Base-by-base conservation (phyloP, 2,888 invertebrate species). In the Athetis lepigone region DNA sequence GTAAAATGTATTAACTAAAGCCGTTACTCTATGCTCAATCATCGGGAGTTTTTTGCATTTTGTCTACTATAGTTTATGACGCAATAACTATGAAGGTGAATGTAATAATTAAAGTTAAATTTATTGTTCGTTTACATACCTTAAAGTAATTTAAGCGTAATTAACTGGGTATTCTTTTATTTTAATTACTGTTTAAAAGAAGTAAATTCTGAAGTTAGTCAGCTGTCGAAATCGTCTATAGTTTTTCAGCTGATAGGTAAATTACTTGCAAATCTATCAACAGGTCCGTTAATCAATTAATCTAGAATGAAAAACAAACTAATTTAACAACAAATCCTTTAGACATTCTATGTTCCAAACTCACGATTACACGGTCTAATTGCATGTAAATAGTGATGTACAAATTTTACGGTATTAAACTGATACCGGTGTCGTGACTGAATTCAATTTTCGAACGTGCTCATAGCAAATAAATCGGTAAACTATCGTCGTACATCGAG, bases 401-500 rank as follows among this genome's bases (percentile, higher is more conserved):
- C 29, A 58, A 65, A 52, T 59, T 67, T 65, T 56, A 67, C 62
- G 47, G 59, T 59, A 49, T 42, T 50, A 64, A 71, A 71, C 66
- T 55, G 65, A 73, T 75, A 73, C 55, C 9, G 42, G 36, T 76
- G 50, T 61, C 77, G 83, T 85, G 84, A 79, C 76, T 82, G 54
- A 52, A 69, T 75, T 61, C 79, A 77, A 81, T 86, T 79, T 84
- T 51, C 74, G 64, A 61, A 66, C 71, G 58, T 45, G 56, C 66
- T 65, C 69, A 75, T 73, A 78, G 75, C 82, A 77, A 84, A 89
- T 88, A 88, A 90, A 90, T 91, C 85, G 85, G 84, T 80, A 83
- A 86, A 81, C 87, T 83, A 87, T 90, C 87, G 86, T 80, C 88
- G 79, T 89, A 83, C 80, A 84, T 89, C 89, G 84, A 80, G 62